Conservation (phyloP, 2,797 vertebrate species). For the Xerus rutilus region DNA sequence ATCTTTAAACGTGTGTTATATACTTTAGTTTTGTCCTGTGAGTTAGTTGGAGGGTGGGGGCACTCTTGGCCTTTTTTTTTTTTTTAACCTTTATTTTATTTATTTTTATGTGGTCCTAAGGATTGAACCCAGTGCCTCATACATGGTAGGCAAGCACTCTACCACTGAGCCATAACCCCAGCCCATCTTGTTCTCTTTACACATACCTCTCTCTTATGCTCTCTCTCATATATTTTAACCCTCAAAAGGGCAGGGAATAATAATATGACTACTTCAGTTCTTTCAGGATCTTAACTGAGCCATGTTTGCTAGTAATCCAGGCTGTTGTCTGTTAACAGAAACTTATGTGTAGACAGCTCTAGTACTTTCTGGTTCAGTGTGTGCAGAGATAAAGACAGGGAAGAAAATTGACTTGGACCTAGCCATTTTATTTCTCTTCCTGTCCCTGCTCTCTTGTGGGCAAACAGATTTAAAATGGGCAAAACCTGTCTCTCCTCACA, state of each 20-base stretch:
- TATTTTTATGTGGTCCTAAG: no score
- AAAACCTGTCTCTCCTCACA: background rate
- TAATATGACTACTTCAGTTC: background rate
- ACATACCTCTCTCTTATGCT: background rate
- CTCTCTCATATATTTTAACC: background rate
- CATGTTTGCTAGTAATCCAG: background rate
- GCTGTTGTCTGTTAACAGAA: background rate
- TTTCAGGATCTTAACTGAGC: background rate
- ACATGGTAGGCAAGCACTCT: no score
- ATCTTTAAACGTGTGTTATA: background rate
- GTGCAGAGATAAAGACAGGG: background rate
- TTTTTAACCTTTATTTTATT: no score
- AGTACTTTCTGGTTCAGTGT: background rate
- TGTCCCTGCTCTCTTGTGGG: constrained; percentile 13
- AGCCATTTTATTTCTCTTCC: background rate
- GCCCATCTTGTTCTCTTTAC: background rate
- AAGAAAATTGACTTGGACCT: background rate
- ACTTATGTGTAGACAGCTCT: background rate
- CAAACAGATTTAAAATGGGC: background rate
- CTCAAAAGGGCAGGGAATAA: background rate
- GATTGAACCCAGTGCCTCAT: no score
- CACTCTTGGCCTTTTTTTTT: background rate
- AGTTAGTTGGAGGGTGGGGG: background rate
- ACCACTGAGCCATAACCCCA: no score
- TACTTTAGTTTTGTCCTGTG: background rate